phyloP scores from a whole-genome alignment of 2,888 invertebrate species.

The Drosophila nr. fundita region DNA sequence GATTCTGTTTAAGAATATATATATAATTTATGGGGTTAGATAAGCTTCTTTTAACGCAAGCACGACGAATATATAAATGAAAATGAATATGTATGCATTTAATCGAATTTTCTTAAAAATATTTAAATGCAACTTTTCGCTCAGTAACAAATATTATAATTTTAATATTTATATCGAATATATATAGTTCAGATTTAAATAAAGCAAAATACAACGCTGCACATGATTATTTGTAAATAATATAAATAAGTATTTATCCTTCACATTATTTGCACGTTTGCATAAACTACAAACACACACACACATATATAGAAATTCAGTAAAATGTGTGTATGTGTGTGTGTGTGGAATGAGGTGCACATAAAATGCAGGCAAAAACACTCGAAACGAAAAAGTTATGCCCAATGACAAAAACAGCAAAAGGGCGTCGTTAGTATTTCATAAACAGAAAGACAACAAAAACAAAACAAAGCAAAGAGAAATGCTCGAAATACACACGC shows the following conservation, averaged over 20 bases:
- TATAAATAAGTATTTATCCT: constrained; percentile 6
- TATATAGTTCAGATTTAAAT: neutral
- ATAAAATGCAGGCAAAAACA: constrained; percentile 78
- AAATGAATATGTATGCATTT: neutral
- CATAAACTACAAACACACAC: neutral
- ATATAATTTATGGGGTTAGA: neutral
- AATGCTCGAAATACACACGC: constrained; percentile 23
- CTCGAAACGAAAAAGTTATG: constrained; percentile 72
- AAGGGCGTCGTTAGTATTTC: constrained; percentile 82
- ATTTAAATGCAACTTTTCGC: neutral
- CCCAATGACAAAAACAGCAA: constrained; percentile 69
- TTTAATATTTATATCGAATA: neutral
- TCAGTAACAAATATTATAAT: neutral
- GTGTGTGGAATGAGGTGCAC: constrained; percentile 23
- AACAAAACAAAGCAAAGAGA: constrained; percentile 34
- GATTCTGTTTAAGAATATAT: neutral
- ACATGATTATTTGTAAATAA: neutral
- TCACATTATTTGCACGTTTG: constrained; percentile 22
- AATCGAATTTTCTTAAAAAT: neutral
- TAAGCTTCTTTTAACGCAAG: neutral
- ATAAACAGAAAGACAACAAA: constrained; percentile 64
- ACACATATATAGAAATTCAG: neutral
- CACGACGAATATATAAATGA: neutral
- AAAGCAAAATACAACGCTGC: neutral
- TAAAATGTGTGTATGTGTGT: neutral